Conservation (phyloP, 2,888 invertebrate species). For the Orthosia incerta region DNA sequence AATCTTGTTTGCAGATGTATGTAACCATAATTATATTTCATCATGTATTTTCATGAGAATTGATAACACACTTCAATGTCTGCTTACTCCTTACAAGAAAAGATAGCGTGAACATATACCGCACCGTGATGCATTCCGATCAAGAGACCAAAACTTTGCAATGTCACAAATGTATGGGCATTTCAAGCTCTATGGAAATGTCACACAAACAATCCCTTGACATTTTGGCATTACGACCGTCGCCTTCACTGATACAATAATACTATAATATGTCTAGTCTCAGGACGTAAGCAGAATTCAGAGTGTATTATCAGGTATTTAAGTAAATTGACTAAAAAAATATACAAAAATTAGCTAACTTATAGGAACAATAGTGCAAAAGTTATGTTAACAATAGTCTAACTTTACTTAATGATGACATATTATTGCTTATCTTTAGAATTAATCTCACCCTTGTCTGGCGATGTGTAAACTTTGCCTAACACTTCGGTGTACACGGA, state of each 20-base stretch:
- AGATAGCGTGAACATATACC: neutral
- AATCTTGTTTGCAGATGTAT: neutral
- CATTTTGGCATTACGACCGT: too few species aligned
- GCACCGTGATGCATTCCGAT: too few species aligned
- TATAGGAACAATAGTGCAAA: conserved; percentile 57
- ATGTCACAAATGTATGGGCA: too few species aligned
- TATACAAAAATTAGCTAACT: conserved; percentile 47
- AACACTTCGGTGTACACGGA: too few species aligned
- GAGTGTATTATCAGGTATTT: neutral
- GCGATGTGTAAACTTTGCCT: neutral
- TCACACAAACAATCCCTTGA: too few species aligned
- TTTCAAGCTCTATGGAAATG: too few species aligned
- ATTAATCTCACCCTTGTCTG: too few species aligned
- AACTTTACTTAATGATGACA: neutral
- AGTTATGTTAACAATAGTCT: conserved; percentile 11
- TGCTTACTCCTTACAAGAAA: neutral
- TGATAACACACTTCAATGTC: neutral
- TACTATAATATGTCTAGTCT: too few species aligned
- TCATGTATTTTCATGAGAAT: neutral
- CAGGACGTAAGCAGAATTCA: neutral
- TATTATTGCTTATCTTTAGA: neutral
- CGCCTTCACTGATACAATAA: too few species aligned
- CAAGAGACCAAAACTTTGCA: too few species aligned
- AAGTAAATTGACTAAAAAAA: conserved; percentile 38
- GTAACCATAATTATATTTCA: conserved; percentile 8